These are phyloP conservation scores for Gadopsis bispinosus DNA, from an alignment of 2,797 vertebrate species.

Conservation along the genomic window DNA sequence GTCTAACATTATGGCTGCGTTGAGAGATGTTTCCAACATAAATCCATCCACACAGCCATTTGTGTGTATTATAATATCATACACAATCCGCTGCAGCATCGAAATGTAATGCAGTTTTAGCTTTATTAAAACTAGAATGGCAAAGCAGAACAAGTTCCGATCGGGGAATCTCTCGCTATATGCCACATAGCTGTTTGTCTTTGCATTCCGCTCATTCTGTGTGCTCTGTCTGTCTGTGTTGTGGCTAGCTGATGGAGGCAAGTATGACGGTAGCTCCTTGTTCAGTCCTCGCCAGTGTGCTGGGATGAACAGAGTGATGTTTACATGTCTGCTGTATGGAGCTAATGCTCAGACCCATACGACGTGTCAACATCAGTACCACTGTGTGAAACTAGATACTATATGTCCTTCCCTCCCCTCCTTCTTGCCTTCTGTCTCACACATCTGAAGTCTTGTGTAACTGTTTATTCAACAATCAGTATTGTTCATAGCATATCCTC, in stretches of 20 bases:
- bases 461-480: conserved; percentile 27
- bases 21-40: conserved; percentile 16
- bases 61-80: background rate
- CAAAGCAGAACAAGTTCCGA: conserved; percentile 19
- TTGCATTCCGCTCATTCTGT: conserved; percentile 66
- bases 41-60: background rate
- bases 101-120: conserved; percentile 12
- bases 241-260: conserved; percentile 84
- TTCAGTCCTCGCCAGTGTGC: conserved; percentile 33
- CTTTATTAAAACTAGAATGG: conserved; percentile 24
- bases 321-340: conserved; percentile 38
- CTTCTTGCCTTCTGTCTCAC: conserved; percentile 8
- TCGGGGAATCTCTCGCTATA: conserved; percentile 29
- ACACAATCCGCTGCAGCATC: conserved; percentile 2
- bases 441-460: conserved; percentile 20
- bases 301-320: conserved; percentile 42
- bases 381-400: conserved; percentile 19
- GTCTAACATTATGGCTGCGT: background rate
- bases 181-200: conserved; percentile 57
- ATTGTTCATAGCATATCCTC: conserved; percentile 11
- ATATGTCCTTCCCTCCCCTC: conserved; percentile 1
- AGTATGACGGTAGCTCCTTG: conserved; percentile 69
- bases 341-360: conserved; percentile 26
- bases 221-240: conserved; percentile 75
- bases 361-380: conserved; percentile 49